phyloP scores from a whole-genome alignment of 2,797 vertebrate species.

The Dipus sagitta region DNA sequence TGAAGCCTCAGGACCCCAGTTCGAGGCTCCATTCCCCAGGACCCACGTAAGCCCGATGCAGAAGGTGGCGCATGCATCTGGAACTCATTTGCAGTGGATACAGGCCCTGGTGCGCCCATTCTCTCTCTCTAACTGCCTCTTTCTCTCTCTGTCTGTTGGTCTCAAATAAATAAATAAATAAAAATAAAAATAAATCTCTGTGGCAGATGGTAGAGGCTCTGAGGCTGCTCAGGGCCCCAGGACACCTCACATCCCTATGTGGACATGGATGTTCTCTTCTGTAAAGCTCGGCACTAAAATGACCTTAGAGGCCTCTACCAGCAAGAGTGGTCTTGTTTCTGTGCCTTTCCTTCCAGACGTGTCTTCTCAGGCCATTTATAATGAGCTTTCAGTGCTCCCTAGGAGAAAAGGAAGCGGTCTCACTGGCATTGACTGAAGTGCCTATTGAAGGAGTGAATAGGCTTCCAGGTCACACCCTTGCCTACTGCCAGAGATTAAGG shows the following conservation, averaged over 20 bases:
- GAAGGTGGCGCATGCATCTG: too few relatives aligned
- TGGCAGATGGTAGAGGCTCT: neutral
- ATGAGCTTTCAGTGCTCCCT: neutral
- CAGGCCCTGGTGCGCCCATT: too few relatives aligned
- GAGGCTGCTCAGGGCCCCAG: neutral
- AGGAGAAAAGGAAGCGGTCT: neutral
- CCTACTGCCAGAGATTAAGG: neutral
- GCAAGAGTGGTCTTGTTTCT: neutral
- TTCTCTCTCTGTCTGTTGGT: too few relatives aligned
- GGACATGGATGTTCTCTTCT: neutral
- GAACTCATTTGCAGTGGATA: too few relatives aligned
- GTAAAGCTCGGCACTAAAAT: neutral
- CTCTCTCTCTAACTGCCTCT: too few relatives aligned
- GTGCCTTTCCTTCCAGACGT: neutral
- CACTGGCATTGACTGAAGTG: neutral
- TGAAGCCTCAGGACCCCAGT: too few relatives aligned
- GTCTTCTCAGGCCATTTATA: conserved; percentile 26
- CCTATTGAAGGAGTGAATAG: neutral
- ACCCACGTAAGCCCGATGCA: too few relatives aligned
- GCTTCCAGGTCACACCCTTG: neutral
- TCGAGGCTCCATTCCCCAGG: too few relatives aligned
- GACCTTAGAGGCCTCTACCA: neutral
- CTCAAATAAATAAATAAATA: too few relatives aligned
- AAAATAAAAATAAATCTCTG: too few relatives aligned
- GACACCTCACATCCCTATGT: neutral